A percentile compares a stretch with the other conserved stretches of the same genome.
Evolutionary conservation across 2,797 vertebrate genomes (phyloP).

Genomic region (Spinibarbus caldwelli): DNA sequence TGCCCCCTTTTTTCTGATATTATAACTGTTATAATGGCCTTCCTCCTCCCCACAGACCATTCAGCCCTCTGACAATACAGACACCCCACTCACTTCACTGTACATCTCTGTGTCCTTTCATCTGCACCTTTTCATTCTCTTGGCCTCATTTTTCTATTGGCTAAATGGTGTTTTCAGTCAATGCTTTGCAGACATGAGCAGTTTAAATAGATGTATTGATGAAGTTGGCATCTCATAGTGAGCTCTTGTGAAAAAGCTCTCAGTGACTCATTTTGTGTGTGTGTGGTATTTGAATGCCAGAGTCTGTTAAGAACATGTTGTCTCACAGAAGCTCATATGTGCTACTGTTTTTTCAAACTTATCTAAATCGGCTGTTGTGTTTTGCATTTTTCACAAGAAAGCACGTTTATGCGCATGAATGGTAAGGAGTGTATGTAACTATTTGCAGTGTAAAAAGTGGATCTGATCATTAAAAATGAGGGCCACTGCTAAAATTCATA

Average conservation of each 20-base stretch:
- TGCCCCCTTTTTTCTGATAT: constrained; percentile 67
- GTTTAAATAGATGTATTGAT: constrained; percentile 55
- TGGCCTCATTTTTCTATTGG: not conserved
- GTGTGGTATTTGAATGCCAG: constrained; percentile 45
- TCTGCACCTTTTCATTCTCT: constrained; percentile 6
- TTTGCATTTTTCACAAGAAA: not conserved
- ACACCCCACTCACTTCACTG: constrained; percentile 32
- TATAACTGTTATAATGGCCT: constrained; percentile 68
- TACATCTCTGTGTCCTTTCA: constrained; percentile 43
- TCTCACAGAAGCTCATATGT: constrained; percentile 30
- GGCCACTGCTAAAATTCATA: not conserved
- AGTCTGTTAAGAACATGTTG: constrained; percentile 18
- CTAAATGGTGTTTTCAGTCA: constrained; percentile 35
- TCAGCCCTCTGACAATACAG: constrained; percentile 36
- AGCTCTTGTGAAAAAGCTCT: constrained; percentile 58
- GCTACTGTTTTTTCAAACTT: not conserved
- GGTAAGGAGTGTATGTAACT: not conserved
- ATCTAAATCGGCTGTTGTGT: constrained; percentile 13
- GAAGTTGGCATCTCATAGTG: constrained; percentile 65
- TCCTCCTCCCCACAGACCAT: constrained; percentile 36
- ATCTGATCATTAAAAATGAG: not conserved
- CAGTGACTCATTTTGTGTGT: constrained; percentile 63
- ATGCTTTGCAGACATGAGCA: constrained; percentile 39
- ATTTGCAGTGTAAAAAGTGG: not conserved
- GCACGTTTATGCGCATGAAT: not conserved